Conservation (phyloP, 2,797 vertebrate genomes). For the Coluber constrictor region DNA sequence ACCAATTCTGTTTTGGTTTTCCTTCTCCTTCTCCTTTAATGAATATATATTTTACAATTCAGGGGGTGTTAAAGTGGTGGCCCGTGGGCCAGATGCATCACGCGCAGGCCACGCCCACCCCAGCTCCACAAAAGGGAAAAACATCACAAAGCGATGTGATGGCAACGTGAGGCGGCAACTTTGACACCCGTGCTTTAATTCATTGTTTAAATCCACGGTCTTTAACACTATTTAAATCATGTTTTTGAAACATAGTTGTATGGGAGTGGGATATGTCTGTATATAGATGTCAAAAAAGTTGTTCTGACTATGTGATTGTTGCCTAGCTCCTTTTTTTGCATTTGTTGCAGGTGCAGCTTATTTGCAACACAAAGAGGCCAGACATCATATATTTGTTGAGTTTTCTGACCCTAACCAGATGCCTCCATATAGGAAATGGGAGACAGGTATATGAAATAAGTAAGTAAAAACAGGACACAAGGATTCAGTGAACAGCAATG, state of each 20-base stretch:
- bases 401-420: neutral
- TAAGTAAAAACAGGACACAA: neutral
- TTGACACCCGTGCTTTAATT: neutral
- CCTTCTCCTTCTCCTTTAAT: neutral
- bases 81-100: too few species aligned
- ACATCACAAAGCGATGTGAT: accelerated
- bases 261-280: neutral
- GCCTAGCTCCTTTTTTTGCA: neutral
- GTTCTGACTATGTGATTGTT: neutral
- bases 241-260: neutral
- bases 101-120: too few species aligned
- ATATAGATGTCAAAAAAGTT: neutral
- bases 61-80: too few species aligned
- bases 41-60: neutral
- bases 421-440: neutral
- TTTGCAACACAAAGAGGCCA: neutral
- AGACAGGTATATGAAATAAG: neutral
- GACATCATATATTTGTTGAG: neutral
- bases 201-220: neutral
- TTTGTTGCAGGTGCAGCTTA: neutral
- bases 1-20: neutral
- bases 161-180: too few species aligned
- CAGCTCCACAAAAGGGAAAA: too few species aligned
- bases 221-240: neutral
- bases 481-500: neutral